Conservation (phyloP, 2,113 vertebrate genomes). For the Dendrocopos noguchii region DNA sequence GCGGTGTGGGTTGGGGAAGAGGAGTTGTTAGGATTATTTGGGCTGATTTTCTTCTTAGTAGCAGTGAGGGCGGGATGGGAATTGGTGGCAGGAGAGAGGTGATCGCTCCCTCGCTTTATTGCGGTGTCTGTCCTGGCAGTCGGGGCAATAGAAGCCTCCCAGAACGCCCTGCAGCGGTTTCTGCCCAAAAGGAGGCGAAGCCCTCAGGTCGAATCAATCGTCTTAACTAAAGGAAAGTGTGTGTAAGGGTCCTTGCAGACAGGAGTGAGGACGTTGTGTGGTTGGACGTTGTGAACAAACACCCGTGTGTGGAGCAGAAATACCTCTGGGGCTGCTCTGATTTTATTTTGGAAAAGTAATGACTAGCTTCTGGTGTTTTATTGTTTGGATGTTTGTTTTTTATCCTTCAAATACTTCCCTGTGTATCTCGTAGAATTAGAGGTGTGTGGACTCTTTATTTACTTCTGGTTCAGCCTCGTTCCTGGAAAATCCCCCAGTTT, state of each 20-base stretch:
- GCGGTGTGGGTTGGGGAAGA: neutral
- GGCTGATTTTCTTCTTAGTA: neutral
- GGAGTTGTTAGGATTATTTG: neutral
- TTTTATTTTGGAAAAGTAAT: neutral
- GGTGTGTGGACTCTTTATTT: neutral
- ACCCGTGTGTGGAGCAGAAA: neutral
- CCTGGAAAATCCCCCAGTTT: neutral
- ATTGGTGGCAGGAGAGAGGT: neutral
- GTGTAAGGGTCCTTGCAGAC: neutral
- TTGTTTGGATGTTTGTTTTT: neutral
- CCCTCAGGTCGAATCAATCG: rapidly evolving
- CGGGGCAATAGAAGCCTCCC: neutral
- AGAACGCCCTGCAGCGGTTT: neutral
- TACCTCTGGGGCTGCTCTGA: neutral
- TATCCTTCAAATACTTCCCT: neutral
- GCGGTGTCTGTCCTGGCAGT: too few species aligned
- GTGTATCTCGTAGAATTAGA: neutral
- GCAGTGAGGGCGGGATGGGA: neutral
- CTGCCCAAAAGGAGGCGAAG: neutral
- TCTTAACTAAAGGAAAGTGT: neutral
- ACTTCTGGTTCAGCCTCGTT: neutral
- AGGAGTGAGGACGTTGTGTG: neutral
- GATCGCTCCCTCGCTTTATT: neutral
- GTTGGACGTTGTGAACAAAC: rapidly evolving
- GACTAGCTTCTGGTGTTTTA: neutral